phyloP scores from a whole-genome alignment of 2,888 invertebrate genomes.

The Masnerella sp. region DNA sequence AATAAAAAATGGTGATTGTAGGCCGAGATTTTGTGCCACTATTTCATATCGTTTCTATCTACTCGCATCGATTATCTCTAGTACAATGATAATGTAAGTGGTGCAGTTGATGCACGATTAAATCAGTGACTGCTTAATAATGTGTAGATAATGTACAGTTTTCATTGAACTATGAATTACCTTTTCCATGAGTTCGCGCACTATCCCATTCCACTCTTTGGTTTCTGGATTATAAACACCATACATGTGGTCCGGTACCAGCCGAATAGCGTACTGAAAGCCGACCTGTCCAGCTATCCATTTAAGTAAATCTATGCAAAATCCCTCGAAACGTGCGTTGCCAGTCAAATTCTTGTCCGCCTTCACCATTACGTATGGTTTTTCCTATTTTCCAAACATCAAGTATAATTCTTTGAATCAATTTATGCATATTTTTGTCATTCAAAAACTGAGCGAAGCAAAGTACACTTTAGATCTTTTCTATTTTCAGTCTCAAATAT shows the following conservation, averaged over 20 bases:
- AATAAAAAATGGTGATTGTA: no score
- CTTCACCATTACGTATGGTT: constrained; percentile 94
- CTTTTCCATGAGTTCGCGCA: constrained; percentile 90
- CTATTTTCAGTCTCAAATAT: no score
- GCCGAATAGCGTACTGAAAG: constrained; percentile 90
- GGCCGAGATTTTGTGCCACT: no score
- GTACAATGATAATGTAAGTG: constrained; percentile 33
- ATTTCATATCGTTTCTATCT: constrained; percentile 16
- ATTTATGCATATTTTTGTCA: no score
- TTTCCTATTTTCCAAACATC: constrained; percentile 83
- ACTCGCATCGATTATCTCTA: constrained; percentile 27
- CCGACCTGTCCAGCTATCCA: constrained; percentile 90
- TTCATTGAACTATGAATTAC: constrained; percentile 78
- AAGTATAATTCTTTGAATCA: not conserved
- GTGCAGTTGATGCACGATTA: constrained; percentile 34
- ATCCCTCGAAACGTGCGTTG: constrained; percentile 92
- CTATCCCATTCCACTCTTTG: constrained; percentile 94
- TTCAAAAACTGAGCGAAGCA: no score
- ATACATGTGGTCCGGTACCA: constrained; percentile 93
- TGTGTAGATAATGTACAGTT: constrained; percentile 35
- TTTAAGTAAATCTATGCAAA: constrained; percentile 93
- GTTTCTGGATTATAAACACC: constrained; percentile 92
- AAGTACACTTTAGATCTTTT: no score
- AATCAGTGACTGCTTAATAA: constrained; percentile 44
- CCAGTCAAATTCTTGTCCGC: constrained; percentile 91